Base-by-base conservation (phyloP, 1,140 invertebrate species). In the Drosophila prosaltans region DNA sequence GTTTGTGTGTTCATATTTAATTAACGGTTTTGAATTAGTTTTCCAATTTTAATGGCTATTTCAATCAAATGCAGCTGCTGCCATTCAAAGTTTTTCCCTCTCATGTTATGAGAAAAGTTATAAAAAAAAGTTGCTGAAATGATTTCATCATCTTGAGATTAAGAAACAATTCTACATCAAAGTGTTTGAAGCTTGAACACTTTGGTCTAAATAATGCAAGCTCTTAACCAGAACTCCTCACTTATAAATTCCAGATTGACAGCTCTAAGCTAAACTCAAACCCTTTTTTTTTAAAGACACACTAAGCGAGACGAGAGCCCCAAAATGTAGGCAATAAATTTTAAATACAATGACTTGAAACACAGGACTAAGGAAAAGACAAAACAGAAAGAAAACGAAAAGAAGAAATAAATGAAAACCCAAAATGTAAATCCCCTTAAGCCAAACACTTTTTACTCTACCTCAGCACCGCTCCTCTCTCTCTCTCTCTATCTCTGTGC, bases 21-120 rank as follows among this genome's bases (percentile, higher is more conserved):
- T 85, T 78, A 86, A 78, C 66, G 74, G 70, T 58, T 72, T 73
- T 69, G 68, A 86, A 85, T 78, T 72, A 81, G 74, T 86, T 85
- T 85, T 67, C 80, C 67, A 75, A 51, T 51, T 51, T 51, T 51
- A 51, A 51, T 51, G 45, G 45, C 2, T 51, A 51, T 24, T 43
- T 24, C 11, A 32, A 59, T 36, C 57, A 21, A 59, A 30, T 59
- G 32, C 57, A 59, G 57, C 57, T 59, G 57, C 28, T 39, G 32
- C 32, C 57, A 36, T 36, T 9, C 32, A 36, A 40, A 59, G 21
- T 21, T 24, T 40, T 40, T 24, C 1, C 1, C 8, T 24, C 36
- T 7, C 16, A 54, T 54, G 21, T 54, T 40, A 59, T 59, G 32
- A 30, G 32, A 39, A 59, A 59, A 59, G 57, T 59, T 59, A 16